Evolutionary conservation across 2,797 vertebrate genomes (phyloP), one percentile per base, ranked within the genome.

Genomic region (Melanogrammus aeglefinus): DNA sequence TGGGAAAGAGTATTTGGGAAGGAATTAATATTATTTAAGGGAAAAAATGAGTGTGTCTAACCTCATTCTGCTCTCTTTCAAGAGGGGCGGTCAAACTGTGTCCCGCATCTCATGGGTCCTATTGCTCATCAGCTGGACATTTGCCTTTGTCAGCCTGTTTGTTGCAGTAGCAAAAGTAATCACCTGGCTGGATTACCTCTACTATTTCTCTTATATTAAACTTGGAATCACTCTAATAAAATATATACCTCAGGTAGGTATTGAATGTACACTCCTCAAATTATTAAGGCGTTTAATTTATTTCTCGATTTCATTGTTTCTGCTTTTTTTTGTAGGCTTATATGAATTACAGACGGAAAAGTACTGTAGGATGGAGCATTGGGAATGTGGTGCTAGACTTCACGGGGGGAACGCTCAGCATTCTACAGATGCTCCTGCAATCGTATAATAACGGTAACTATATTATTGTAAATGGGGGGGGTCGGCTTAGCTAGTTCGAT

Each of bases 181-280:
- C 88, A 95, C 91, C 0, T 99, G 97, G 98, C 88, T 99, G 77
- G 94, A 96, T 66, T 99, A 97, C 90, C 92, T 99, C 47, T 98
- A 98, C 92, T 97, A 93, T 79, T 97, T 99, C 92, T 99, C 98
- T 83, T 99, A 99, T 90, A 97, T 98, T 80, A 99, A 99, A 85
- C 93, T 99, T 4, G 96, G 91, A 0, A 92, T 99, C 81, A 99
- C 98, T 0, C 90, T 99, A 74, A 81, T 97, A 83, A 99, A 99
- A 82, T 99, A 99, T 84, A 94, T 98, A 71, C 98, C 98, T 2
- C 98, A 99, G 97, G 98, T 99, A 93, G 80, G 79, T 4, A 13
- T 0, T 12, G 16, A 18, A 75, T 33, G 69, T 1, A 63, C 27
- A 72, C 16, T 3, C 1, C 39, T 75, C n/a, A 13, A 6, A 21